These are phyloP conservation scores for Ailurus styani DNA, from an alignment of 2,113 vertebrate genomes.

Conservation along the genomic window DNA sequence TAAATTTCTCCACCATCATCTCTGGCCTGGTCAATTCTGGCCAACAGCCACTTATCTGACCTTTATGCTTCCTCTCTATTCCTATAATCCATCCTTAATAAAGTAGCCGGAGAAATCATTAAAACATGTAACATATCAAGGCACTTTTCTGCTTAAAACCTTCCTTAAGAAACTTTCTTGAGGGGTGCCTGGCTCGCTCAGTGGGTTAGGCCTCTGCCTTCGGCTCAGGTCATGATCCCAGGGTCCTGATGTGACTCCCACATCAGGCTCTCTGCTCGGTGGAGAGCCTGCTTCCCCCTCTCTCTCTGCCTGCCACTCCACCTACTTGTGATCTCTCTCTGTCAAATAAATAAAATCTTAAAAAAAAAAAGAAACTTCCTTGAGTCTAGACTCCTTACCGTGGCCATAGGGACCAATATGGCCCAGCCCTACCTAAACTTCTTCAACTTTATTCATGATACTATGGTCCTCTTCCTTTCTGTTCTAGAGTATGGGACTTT, in stretches of 20 bases:
- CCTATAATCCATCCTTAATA: not conserved
- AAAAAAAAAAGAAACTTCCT: not conserved
- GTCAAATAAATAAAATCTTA: too few relatives aligned
- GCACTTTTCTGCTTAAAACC: not conserved
- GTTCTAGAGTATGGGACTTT: not conserved
- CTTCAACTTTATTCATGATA: not conserved
- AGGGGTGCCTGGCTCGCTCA: too few relatives aligned
- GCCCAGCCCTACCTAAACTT: not conserved
- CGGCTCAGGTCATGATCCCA: too few relatives aligned
- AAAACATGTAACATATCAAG: not conserved
- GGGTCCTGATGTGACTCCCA: too few relatives aligned
- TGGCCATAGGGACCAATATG: not conserved
- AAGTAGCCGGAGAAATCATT: not conserved
- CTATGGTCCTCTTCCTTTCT: not conserved
- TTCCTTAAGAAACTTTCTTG: not conserved
- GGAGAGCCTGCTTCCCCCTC: too few relatives aligned
- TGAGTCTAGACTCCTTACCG: not conserved
- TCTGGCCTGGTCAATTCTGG: not conserved
- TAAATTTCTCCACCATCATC: not conserved
- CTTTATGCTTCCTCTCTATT: not conserved
- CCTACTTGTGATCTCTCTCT: too few relatives aligned
- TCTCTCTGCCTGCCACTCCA: too few relatives aligned
- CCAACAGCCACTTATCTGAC: not conserved
- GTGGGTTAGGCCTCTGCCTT: too few relatives aligned
- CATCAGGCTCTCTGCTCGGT: too few relatives aligned